phyloP scores from a whole-genome alignment of 2,888 invertebrate species.

The Elmis aenea region DNA sequence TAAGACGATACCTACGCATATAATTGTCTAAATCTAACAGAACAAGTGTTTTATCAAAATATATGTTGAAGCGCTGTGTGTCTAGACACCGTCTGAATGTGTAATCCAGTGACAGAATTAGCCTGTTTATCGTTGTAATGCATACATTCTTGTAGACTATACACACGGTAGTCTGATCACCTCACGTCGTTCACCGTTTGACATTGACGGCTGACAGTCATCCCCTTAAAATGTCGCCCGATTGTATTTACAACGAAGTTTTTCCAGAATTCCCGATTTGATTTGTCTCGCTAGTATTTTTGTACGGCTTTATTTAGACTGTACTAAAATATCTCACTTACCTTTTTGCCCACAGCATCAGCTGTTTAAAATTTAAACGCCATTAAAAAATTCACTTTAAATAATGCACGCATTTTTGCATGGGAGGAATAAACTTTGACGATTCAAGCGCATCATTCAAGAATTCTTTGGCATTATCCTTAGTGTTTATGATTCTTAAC shows the following conservation, averaged over 20 bases:
- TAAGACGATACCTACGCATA: too few relatives aligned
- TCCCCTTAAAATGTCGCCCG: constrained; percentile 11
- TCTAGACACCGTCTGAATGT: constrained; percentile 29
- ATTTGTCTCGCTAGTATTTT: too few relatives aligned
- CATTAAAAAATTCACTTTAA: too few relatives aligned
- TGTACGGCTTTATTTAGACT: too few relatives aligned
- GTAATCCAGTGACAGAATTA: constrained; percentile 31
- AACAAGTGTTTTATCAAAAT: background rate
- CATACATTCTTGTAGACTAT: constrained; percentile 26
- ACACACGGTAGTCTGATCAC: constrained; percentile 17
- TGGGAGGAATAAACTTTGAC: constrained; percentile 2
- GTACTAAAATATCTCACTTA: too few relatives aligned
- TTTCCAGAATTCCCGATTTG: constrained; percentile 1
- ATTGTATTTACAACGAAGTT: constrained; percentile 10
- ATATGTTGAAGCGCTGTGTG: constrained; percentile 14
- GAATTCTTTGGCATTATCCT: too few relatives aligned
- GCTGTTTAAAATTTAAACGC: too few relatives aligned
- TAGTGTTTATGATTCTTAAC: too few relatives aligned
- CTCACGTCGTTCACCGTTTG: constrained; percentile 13
- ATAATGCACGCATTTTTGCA: constrained; percentile 4
- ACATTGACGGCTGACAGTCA: constrained; percentile 16
- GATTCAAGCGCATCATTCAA: too few relatives aligned
- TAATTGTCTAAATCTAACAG: too few relatives aligned
- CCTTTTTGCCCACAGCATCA: too few relatives aligned
- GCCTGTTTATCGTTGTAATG: constrained; percentile 31